These are phyloP conservation scores for Hydrolagus affinis DNA, from an alignment of 2,113 vertebrate genomes.

Conservation along the genomic window DNA sequence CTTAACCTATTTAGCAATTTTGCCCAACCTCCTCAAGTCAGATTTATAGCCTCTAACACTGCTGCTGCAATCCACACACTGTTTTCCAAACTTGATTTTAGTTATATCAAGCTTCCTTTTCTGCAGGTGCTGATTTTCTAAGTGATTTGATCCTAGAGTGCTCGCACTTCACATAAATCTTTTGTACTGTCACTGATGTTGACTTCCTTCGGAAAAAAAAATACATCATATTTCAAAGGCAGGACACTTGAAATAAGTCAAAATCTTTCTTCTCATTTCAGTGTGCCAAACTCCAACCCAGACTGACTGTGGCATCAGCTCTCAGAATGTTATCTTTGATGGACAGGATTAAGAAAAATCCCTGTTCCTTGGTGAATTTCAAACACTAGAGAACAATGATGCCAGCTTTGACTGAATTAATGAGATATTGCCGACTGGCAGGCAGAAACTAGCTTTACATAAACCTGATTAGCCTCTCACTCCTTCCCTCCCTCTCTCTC, in stretches of 20 bases:
- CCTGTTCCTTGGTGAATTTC: conserved; percentile 81
- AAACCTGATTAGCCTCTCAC: conserved; percentile 66
- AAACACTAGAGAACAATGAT: conserved; percentile 77
- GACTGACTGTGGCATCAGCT: conserved; percentile 46
- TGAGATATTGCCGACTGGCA: conserved; percentile 68
- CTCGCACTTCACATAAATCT: background rate
- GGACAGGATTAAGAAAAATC: conserved; percentile 81
- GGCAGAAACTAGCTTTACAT: conserved; percentile 68
- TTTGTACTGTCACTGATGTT: conserved; percentile 28
- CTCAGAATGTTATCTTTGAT: conserved; percentile 75
- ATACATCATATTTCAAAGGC: conserved; percentile 28
- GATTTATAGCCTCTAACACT: conserved; percentile 9
- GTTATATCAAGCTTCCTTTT: conserved; percentile 15
- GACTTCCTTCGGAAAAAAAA: conserved; percentile 11
- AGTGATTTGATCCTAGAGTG: background rate
- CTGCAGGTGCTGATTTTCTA: conserved; percentile 27
- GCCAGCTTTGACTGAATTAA: conserved; percentile 75
- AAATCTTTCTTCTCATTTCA: conserved; percentile 31
- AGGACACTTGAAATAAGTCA: conserved; percentile 32
- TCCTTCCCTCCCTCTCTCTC: conserved; percentile 48
- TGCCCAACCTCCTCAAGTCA: background rate
- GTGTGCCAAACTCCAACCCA: background rate
- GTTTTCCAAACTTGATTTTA: conserved; percentile 28
- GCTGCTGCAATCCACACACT: background rate
- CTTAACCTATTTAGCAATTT: conserved; percentile 6